Conservation (phyloP, 1,140 invertebrate species). For the Andrena cerasifolii region DNA sequence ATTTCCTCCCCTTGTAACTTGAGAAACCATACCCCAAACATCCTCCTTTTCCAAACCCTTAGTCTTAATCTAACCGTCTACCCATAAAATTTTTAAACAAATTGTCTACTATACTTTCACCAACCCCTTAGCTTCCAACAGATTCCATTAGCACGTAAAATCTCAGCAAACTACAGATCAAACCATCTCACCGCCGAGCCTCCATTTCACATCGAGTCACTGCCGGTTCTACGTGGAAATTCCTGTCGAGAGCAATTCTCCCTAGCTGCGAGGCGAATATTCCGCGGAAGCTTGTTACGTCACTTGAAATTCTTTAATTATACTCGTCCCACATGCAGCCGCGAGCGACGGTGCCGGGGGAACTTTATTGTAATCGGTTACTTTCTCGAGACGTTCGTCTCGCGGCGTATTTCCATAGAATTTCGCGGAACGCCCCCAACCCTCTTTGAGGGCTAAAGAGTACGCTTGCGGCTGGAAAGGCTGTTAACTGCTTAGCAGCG, state of each 20-base stretch:
- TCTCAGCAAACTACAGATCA: too few species aligned
- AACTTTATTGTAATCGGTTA: slow-evolving; percentile 26
- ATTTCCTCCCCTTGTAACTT: too few species aligned
- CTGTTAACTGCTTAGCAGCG: slow-evolving; percentile 11
- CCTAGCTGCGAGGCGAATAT: neutral
- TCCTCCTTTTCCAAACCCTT: too few species aligned
- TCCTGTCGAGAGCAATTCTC: neutral
- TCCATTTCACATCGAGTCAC: too few species aligned
- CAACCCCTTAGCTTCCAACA: too few species aligned
- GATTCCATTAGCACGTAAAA: too few species aligned
- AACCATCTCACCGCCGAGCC: too few species aligned
- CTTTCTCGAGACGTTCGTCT: neutral
- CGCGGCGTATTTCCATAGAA: slow-evolving; percentile 11
- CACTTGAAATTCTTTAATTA: neutral
- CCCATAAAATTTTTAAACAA: too few species aligned
- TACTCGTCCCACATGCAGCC: neutral
- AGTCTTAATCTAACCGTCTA: too few species aligned
- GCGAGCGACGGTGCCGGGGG: neutral
- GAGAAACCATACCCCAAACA: too few species aligned
- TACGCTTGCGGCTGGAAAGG: neutral
- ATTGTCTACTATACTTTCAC: too few species aligned
- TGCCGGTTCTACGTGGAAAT: too few species aligned
- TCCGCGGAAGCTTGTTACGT: neutral
- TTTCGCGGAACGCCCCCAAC: neutral
- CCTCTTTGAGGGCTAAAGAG: neutral